Evolutionary conservation across 2,888 invertebrate species (phyloP), one percentile per base, ranked within the genome.

Genomic region (Drosophila peninsularis): DNA sequence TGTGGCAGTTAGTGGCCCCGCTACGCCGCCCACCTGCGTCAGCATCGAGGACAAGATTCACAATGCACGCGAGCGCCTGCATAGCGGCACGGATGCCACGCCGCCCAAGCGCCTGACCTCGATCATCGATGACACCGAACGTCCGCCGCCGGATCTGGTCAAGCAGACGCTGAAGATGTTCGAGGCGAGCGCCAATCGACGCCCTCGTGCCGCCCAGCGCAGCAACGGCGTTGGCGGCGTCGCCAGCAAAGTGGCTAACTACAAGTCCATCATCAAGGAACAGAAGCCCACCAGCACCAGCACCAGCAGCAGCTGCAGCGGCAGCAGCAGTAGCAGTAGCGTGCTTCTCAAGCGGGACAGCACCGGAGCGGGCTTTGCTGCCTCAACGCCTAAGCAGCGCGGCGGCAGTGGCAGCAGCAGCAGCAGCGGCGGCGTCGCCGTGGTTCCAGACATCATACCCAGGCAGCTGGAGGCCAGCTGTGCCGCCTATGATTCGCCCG

Each of bases 111-210:
- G 94, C 84, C 94, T 95, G 80, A 94, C 93, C 77, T 95, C 94
- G 1, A 93, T 95, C 50, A 93, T 96, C 85, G 95, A 95, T 81
- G 96, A 96, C 76, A 94, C 95, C 14, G 97, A 97, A 88, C 94
- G 97, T 53, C 98, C 98, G 2, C 97, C 98, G 19, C 96, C 96
- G 1, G 98, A 98, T 93, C 95, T 97, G 77, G 98, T 98, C 67
- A 96, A 96, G 85, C 96, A 97, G 69, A 96, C 97, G 14, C 94
- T 97, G 71, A 95, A 96, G 89, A 95, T 97, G 89, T 98, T 98
- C 93, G 98, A 98, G 91, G 94, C 94, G 47, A 93, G 94, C 1
- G 94, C 95, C 13, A 93, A 94, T 77, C 93, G 94, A 1, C 80
- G 91, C 9, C 68, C 92, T 66, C 92, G 95, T n/a, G 91, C 82